Evolutionary conservation across 1,140 invertebrate genomes (phyloP).

Genomic region (Lepidurus couesii): DNA sequence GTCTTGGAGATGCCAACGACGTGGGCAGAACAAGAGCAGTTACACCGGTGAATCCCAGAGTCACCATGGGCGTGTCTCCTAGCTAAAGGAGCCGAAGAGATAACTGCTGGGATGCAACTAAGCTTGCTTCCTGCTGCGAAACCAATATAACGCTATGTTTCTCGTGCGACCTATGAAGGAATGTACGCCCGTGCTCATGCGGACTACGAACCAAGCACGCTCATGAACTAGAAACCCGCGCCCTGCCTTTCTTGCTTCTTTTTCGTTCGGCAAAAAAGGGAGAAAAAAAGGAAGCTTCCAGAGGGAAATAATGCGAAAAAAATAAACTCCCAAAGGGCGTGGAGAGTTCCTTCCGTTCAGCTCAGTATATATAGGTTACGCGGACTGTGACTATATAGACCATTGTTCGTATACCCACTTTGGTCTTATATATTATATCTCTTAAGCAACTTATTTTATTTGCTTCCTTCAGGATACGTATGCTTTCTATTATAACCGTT

Average conservation of each 20-base stretch:
- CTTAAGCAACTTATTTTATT: too few relatives aligned
- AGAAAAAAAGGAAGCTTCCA: too few relatives aligned
- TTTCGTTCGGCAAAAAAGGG: neutral
- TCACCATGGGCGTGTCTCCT: neutral
- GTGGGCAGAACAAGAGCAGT: neutral
- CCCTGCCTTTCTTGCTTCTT: neutral
- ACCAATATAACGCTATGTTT: slow-evolving; percentile 22
- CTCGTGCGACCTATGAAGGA: neutral
- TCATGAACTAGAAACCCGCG: neutral
- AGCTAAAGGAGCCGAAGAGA: neutral
- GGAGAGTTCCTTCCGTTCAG: too few relatives aligned
- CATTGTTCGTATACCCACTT: too few relatives aligned
- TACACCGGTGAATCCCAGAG: neutral
- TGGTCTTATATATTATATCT: too few relatives aligned
- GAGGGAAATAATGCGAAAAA: too few relatives aligned
- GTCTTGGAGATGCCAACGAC: neutral
- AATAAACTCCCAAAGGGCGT: too few relatives aligned
- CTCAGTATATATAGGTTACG: too few relatives aligned
- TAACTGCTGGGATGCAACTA: slow-evolving; percentile 19
- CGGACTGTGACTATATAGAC: too few relatives aligned
- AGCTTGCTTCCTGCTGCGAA: slow-evolving; percentile 17
- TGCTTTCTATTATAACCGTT: too few relatives aligned
- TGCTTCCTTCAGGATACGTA: too few relatives aligned
- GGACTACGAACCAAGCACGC: neutral
- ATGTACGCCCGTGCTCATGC: neutral